These are phyloP conservation scores for Astyanax mexicanus DNA, from an alignment of 2,797 vertebrate genomes.

Conservation along the genomic window DNA sequence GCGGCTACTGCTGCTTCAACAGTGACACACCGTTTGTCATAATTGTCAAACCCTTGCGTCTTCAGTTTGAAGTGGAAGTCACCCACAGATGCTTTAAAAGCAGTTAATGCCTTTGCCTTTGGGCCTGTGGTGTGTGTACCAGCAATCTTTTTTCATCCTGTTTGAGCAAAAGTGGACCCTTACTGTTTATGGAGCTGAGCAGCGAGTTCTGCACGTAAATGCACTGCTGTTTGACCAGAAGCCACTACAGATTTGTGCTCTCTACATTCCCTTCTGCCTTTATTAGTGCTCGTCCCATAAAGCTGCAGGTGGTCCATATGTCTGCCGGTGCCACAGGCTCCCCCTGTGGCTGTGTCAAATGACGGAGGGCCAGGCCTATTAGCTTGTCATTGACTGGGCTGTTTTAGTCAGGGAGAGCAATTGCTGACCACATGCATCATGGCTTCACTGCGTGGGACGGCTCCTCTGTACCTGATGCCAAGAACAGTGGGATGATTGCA, in stretches of 20 bases:
- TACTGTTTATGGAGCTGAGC: neutral
- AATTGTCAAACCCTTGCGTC: neutral
- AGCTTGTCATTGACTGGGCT: conserved; percentile 36
- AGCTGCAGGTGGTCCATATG: conserved; percentile 66
- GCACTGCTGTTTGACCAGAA: conserved; percentile 33
- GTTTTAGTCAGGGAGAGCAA: conserved; percentile 31
- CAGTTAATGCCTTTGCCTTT: neutral
- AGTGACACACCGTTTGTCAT: neutral
- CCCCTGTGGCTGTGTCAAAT: neutral
- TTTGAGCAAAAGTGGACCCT: neutral
- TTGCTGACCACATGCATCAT: conserved; percentile 18
- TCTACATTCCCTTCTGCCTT: conserved; percentile 21
- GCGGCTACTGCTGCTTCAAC: neutral
- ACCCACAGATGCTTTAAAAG: neutral
- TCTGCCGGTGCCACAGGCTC: conserved; percentile 7
- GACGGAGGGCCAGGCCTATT: conserved; percentile 4
- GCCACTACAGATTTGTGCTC: conserved; percentile 57
- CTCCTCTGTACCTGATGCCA: neutral
- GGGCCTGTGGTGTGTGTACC: neutral
- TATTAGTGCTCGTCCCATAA: conserved; percentile 61
- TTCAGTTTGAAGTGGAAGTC: neutral
- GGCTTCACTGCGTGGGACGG: neutral
- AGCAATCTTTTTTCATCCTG: neutral
- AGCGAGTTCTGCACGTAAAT: neutral
- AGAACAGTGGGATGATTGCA: neutral